Evolutionary conservation across 1,140 invertebrate species (phyloP).

Genomic region (Drosophila gunungcola): DNA sequence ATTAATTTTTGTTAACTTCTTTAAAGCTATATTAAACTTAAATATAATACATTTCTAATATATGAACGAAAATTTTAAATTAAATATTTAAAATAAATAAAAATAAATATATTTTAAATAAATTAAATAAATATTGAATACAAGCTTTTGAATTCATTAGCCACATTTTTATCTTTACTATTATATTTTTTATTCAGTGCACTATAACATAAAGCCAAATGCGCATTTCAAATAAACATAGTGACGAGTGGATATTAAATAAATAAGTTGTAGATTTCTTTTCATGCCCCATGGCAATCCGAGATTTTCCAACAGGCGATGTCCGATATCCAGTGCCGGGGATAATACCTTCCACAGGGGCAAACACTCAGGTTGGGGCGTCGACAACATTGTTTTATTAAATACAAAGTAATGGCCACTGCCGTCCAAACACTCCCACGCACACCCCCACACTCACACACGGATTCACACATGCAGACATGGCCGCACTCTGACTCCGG

Average conservation of each 20-base stretch:
- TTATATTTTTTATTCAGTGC: background rate
- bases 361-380: conserved; percentile 20
- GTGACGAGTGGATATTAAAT: background rate
- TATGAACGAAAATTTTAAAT: no score
- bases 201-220: conserved; percentile 1
- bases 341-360: conserved; percentile 59
- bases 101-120: no score
- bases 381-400: conserved; percentile 73
- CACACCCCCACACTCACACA: conserved; percentile 3
- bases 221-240: conserved; percentile 5
- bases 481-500: conserved; percentile 17
- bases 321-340: background rate
- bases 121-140: no score
- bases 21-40: no score
- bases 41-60: no score
- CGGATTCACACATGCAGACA: conserved; percentile 7
- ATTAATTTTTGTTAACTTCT: no score
- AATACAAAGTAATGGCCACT: conserved; percentile 65
- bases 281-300: conserved; percentile 9
- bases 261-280: conserved; percentile 26
- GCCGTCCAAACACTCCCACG: conserved; percentile 1
- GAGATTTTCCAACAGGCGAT: conserved; percentile 38
- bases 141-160: no score
- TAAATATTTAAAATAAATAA: no score
- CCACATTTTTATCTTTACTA: no score